Conservation (phyloP, 2,113 vertebrate species). For the Myiopsitta monachus region DNA sequence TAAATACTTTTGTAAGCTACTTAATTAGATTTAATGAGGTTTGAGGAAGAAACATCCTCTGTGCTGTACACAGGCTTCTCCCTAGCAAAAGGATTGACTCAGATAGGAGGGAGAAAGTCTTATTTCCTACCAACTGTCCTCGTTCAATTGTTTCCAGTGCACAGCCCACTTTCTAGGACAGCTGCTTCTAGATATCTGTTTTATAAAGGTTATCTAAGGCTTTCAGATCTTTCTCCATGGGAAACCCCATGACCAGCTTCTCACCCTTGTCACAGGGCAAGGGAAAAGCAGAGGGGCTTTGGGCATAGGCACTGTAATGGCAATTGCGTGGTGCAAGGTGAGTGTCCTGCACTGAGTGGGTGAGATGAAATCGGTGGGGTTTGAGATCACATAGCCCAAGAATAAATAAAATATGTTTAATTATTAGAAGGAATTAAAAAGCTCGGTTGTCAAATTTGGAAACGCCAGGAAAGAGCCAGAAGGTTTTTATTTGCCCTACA, state of each 20-base stretch:
- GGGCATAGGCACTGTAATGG: fast-evolving
- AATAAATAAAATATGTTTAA: background rate
- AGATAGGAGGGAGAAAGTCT: background rate
- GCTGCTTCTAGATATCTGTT: background rate
- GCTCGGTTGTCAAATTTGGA: background rate
- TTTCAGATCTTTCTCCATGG: background rate
- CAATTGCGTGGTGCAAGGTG: fast-evolving
- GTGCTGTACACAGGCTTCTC: slow-evolving; percentile 4
- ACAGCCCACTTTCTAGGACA: background rate
- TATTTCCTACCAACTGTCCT: background rate
- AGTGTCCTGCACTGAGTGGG: background rate
- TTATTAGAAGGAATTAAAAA: background rate
- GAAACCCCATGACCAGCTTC: background rate
- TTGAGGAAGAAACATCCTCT: slow-evolving; percentile 55
- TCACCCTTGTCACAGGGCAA: background rate
- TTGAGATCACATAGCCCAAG: background rate
- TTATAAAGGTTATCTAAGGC: background rate
- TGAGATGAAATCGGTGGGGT: background rate
- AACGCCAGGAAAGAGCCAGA: background rate
- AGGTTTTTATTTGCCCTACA: background rate
- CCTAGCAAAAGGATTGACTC: background rate
- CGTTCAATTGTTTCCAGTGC: background rate
- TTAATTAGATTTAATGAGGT: slow-evolving; percentile 77
- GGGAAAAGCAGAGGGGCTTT: background rate
- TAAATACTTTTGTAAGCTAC: slow-evolving; percentile 70